These are phyloP conservation scores for Drosophila nr. perissopoda DNA, from an alignment of 2,888 invertebrate genomes.

Conservation along the genomic window DNA sequence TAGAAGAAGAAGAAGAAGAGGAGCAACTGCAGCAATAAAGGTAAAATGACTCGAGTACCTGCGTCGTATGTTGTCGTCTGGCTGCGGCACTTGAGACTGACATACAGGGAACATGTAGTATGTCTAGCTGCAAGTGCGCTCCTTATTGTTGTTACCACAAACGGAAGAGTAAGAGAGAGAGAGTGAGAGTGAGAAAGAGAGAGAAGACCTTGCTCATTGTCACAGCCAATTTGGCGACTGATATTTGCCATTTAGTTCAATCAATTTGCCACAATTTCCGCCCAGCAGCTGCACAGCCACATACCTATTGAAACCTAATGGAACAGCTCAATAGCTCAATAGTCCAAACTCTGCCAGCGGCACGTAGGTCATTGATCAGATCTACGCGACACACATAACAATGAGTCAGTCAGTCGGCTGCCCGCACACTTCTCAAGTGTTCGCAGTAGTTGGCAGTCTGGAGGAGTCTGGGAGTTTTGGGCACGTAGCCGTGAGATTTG, in stretches of 20 bases:
- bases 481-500: slow-evolving; percentile 60
- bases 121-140: slow-evolving; percentile 69
- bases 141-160: slow-evolving; percentile 19
- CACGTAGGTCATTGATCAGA: slow-evolving; percentile 83
- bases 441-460: background rate
- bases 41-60: slow-evolving; percentile 29
- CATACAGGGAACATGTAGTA: slow-evolving; percentile 73
- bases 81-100: slow-evolving; percentile 74
- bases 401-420: slow-evolving; percentile 60
- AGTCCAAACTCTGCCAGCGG: slow-evolving; percentile 30
- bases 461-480: slow-evolving; percentile 34
- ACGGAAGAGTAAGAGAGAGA: background rate
- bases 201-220: slow-evolving; percentile 51
- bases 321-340: slow-evolving; percentile 60
- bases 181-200: background rate
- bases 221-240: slow-evolving; percentile 74
- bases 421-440: slow-evolving; percentile 1
- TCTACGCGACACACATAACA: slow-evolving; percentile 82
- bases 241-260: slow-evolving; percentile 80
- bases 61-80: slow-evolving; percentile 62
- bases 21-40: slow-evolving; percentile 17
- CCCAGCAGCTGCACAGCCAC: slow-evolving; percentile 7
- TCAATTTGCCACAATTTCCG: slow-evolving; percentile 79
- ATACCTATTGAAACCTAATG: slow-evolving; percentile 76
- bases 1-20: slow-evolving; percentile 1